These are phyloP conservation scores for Chaetodon trifascialis DNA, from an alignment of 2,113 vertebrate species.

Conservation along the genomic window DNA sequence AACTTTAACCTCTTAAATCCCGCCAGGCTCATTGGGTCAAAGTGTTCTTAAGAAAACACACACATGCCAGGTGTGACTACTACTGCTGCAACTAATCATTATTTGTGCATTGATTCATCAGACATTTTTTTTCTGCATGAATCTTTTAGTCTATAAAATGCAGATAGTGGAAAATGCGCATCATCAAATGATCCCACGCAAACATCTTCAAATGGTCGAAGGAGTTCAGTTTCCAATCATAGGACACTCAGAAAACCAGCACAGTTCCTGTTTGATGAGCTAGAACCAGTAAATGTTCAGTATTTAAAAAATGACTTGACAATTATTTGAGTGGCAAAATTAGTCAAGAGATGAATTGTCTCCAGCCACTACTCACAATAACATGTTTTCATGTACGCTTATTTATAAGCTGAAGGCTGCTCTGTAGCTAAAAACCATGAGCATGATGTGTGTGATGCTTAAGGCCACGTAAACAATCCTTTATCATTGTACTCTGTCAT, in stretches of 20 bases:
- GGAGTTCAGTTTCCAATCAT: no score
- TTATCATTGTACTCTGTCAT: conserved; percentile 16
- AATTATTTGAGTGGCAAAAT: no score
- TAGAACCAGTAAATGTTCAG: background rate
- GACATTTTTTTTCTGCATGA: background rate
- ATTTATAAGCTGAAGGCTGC: background rate
- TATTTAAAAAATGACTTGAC: background rate
- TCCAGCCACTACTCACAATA: background rate
- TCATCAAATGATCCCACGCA: no score
- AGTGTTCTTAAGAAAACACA: background rate
- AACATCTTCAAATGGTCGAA: no score
- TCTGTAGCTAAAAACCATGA: background rate
- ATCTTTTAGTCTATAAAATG: background rate
- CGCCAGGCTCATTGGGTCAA: background rate
- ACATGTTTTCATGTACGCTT: conserved; percentile 4
- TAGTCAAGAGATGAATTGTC: background rate
- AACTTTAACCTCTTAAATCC: background rate
- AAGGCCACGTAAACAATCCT: background rate
- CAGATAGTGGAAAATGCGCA: background rate
- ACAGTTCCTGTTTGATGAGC: background rate
- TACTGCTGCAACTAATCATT: background rate
- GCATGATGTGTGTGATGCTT: background rate
- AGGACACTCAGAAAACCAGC: no score
- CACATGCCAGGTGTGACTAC: background rate
- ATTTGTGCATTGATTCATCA: no score